Percentiles rank a stretch among this genome's conserved stretches.
These are phyloP conservation scores for Holcopasites calliopsidis DNA, from an alignment of 1,140 invertebrate genomes.

Conservation along the genomic window DNA sequence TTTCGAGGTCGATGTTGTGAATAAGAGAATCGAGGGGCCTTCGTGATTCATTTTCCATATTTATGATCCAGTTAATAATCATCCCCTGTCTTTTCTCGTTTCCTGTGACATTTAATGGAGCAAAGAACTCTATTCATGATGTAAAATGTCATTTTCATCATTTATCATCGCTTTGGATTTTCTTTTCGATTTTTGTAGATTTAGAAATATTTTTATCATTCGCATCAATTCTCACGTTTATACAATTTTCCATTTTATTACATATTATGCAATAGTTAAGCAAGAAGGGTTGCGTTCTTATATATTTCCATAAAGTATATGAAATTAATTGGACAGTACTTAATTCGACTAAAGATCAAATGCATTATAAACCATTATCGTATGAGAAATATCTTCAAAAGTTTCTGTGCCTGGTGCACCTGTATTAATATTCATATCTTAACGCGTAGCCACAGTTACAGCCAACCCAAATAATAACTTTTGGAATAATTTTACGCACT, in stretches of 20 bases:
- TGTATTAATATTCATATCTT: conserved; percentile 63
- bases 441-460: conserved; percentile 42
- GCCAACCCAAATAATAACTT: conserved; percentile 62
- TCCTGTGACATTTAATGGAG: conserved; percentile 23
- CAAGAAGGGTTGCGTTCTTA: too few relatives aligned
- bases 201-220: background rate
- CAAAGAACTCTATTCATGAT: background rate
- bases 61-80: conserved; percentile 53
- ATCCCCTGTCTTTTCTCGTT: conserved; percentile 25
- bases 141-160: conserved; percentile 14
- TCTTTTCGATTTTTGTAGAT: background rate
- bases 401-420: conserved; percentile 47
- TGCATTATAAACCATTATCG: too few relatives aligned
- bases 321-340: too few relatives aligned
- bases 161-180: background rate
- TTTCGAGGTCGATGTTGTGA: conserved; percentile 24
- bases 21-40: background rate
- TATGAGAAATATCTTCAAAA: conserved; percentile 53
- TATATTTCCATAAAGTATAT: too few relatives aligned
- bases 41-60: conserved; percentile 42
- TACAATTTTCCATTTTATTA: too few relatives aligned
- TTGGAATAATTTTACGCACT: conserved; percentile 66
- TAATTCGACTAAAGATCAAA: too few relatives aligned
- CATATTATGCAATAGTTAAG: too few relatives aligned
- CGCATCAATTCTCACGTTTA: too few relatives aligned